Conservation (phyloP, 1,140 invertebrate species). For the Octopus sinensis region DNA sequence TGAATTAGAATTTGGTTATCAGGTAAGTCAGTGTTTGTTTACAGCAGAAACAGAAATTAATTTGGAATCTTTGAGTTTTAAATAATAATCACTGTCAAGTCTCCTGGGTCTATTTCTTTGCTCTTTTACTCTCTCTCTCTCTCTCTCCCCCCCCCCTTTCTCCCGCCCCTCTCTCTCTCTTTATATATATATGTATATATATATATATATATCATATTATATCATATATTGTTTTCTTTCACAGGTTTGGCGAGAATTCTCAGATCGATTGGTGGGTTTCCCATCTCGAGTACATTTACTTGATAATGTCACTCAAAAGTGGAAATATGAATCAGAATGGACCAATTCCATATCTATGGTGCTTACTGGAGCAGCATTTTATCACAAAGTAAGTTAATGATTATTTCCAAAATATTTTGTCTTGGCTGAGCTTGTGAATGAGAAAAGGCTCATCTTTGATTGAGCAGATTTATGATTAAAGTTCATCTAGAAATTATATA, state of each 20-base stretch:
- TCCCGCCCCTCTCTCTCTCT: conserved; percentile 25
- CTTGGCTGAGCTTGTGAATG: no score
- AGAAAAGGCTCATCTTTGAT: no score
- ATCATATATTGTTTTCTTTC: background rate
- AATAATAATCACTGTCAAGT: no score
- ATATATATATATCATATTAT: no score
- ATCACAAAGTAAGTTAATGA: conserved; percentile 72
- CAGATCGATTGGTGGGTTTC: conserved; percentile 94
- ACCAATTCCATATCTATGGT: conserved; percentile 99
- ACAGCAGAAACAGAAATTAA: no score
- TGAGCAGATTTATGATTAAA: background rate
- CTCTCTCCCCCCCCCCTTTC: conserved; percentile 29
- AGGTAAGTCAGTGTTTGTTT: conserved; percentile 59
- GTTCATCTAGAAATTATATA: no score
- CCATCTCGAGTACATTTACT: conserved; percentile 71
- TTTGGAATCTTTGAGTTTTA: no score
- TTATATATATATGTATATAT: no score
- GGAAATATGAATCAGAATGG: conserved; percentile 98
- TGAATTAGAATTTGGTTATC: conserved; percentile 97
- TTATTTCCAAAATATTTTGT: background rate
- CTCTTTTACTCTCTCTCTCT: no score
- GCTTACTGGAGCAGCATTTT: conserved; percentile 93
- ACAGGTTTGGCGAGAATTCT: conserved; percentile 94
- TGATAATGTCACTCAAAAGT: conserved; percentile 60
- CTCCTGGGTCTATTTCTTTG: no score